A percentile compares a stretch with the other conserved stretches of the same genome.
Evolutionary conservation across 2,888 invertebrate species (phyloP).

Genomic region (Capitulum mitella): DNA sequence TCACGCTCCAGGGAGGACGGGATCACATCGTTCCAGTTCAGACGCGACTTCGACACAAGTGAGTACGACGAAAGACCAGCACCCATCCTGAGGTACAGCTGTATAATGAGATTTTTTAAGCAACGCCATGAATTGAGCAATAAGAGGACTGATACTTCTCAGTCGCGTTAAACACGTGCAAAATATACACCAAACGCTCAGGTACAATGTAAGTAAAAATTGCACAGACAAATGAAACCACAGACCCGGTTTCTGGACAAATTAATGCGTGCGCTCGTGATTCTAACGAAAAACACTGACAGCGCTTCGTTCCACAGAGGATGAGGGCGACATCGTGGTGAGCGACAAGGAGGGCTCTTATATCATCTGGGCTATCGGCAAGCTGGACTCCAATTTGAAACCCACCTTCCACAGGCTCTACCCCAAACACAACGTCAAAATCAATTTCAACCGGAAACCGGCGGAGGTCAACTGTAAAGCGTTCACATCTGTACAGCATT

Average conservation of each 20-base stretch:
- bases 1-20: constrained; percentile 64
- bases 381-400: constrained; percentile 53
- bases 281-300: constrained; percentile 36
- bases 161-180: too few relatives aligned
- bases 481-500: constrained; percentile 52
- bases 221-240: too few relatives aligned
- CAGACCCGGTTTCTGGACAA: too few relatives aligned
- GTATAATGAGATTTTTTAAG: too few relatives aligned
- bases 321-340: constrained; percentile 67
- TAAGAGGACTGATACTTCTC: too few relatives aligned
- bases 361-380: constrained; percentile 77
- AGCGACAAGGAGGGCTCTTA: constrained; percentile 54
- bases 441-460: constrained; percentile 59
- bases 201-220: too few relatives aligned
- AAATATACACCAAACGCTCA: too few relatives aligned
- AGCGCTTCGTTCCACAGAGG: constrained; percentile 50
- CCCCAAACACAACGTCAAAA: constrained; percentile 39
- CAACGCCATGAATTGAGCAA: too few relatives aligned
- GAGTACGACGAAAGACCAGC: constrained; percentile 42
- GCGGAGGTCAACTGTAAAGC: constrained; percentile 63
- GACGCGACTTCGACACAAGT: constrained; percentile 68
- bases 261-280: too few relatives aligned
- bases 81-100: too few relatives aligned
- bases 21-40: constrained; percentile 68
- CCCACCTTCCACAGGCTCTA: constrained; percentile 76